These are phyloP conservation scores for Chaunax sp. DNA, from an alignment of 2,797 vertebrate species.

Conservation along the genomic window DNA sequence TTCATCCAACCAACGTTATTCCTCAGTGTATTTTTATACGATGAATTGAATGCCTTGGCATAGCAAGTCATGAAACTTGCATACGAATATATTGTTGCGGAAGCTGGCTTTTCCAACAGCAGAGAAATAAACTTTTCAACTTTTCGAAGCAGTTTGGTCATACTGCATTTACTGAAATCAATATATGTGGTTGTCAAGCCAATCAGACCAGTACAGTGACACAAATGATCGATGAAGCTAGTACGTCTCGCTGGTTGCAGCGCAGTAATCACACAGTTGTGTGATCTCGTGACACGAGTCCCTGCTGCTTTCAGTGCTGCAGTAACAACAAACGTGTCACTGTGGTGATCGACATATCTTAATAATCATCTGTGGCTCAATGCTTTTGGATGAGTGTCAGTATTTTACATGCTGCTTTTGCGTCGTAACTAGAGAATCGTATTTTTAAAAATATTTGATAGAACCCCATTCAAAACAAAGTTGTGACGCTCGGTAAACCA, in stretches of 20 bases:
- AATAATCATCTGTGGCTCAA: not conserved
- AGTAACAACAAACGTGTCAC: not conserved
- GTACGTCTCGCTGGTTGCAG: too few species aligned
- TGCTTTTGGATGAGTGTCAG: not conserved
- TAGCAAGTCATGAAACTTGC: not conserved
- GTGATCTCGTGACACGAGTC: conserved; percentile 48
- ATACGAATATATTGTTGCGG: fast-evolving
- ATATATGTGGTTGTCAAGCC: not conserved
- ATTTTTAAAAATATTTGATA: too few species aligned
- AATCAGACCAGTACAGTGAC: too few species aligned
- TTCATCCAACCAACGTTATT: too few species aligned
- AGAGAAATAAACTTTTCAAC: fast-evolving
- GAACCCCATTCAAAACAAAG: too few species aligned
- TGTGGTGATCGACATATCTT: not conserved
- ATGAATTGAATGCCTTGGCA: not conserved
- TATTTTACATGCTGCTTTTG: too few species aligned
- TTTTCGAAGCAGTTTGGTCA: not conserved
- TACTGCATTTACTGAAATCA: not conserved
- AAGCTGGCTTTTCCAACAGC: too few species aligned
- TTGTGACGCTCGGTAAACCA: too few species aligned
- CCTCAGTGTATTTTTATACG: not conserved
- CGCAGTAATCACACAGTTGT: conserved; percentile 1
- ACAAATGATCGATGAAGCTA: too few species aligned
- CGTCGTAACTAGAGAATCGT: too few species aligned
- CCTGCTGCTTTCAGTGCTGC: conserved; percentile 19